Percentiles rank a stretch among this genome's conserved stretches.
Evolutionary conservation across 2,797 vertebrate species (phyloP).

Genomic region (Premnoplex brunnescens): DNA sequence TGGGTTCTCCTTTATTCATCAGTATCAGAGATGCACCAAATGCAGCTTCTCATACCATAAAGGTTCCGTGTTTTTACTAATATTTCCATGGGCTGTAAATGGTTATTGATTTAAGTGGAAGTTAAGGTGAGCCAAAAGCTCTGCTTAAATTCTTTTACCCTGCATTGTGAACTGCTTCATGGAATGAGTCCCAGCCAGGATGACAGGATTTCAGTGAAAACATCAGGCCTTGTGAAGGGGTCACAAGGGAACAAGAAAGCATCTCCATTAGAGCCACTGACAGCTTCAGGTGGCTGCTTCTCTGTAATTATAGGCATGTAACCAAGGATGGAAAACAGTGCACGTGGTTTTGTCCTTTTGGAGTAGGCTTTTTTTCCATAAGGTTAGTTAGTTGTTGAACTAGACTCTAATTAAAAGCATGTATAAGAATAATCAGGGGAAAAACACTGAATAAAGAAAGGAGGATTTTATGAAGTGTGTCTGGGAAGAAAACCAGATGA

Average conservation of each 20-base stretch:
- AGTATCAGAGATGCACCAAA: neutral
- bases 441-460: neutral
- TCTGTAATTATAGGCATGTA: neutral
- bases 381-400: neutral
- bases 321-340: neutral
- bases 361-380: neutral
- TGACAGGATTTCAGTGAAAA: neutral
- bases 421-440: neutral
- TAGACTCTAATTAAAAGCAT: neutral
- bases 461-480: neutral
- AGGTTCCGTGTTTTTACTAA: neutral
- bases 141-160: neutral
- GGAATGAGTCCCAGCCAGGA: neutral
- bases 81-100: neutral
- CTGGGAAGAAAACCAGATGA: neutral
- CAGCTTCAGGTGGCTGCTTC: neutral
- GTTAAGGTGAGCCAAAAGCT: neutral
- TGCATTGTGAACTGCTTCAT: neutral
- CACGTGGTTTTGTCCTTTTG: neutral
- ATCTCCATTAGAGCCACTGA: neutral
- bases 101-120: neutral
- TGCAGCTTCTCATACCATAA: neutral
- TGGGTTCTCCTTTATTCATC: neutral
- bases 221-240: neutral
- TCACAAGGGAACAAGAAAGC: neutral